These are phyloP conservation scores for Corythornis vintsioides DNA, from an alignment of 2,113 vertebrate genomes.

Conservation along the genomic window DNA sequence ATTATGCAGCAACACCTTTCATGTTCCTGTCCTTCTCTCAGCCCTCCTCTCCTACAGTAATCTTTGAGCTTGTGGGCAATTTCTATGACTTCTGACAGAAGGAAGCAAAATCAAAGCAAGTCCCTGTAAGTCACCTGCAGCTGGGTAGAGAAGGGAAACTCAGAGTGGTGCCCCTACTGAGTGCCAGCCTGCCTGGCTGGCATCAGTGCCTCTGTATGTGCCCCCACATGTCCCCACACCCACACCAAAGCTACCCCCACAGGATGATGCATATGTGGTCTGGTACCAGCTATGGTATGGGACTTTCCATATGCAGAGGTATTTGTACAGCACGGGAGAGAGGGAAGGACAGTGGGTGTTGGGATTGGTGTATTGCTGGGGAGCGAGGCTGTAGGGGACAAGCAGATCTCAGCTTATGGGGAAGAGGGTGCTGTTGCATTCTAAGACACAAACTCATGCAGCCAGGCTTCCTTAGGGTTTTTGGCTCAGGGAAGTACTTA, in stretches of 20 bases:
- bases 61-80: not conserved
- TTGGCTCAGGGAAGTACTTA: not conserved
- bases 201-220: not conserved
- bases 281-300: accelerated
- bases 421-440: not conserved
- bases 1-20: not conserved
- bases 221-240: accelerated
- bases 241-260: not conserved
- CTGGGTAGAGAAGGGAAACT: not conserved
- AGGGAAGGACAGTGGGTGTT: not conserved
- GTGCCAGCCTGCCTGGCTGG: not conserved
- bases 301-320: not conserved
- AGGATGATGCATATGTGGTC: accelerated
- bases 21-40: not conserved
- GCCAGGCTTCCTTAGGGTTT: not conserved
- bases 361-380: not conserved
- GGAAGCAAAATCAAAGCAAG: not conserved
- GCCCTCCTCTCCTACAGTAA: not conserved
- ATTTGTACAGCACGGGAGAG: not conserved
- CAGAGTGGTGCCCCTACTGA: accelerated
- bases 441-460: not conserved
- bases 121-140: accelerated
- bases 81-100: not conserved
- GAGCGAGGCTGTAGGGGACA: not conserved
- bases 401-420: not conserved